Evolutionary conservation across 2,113 vertebrate genomes (phyloP).

Genomic region (Pollachius pollachius): DNA sequence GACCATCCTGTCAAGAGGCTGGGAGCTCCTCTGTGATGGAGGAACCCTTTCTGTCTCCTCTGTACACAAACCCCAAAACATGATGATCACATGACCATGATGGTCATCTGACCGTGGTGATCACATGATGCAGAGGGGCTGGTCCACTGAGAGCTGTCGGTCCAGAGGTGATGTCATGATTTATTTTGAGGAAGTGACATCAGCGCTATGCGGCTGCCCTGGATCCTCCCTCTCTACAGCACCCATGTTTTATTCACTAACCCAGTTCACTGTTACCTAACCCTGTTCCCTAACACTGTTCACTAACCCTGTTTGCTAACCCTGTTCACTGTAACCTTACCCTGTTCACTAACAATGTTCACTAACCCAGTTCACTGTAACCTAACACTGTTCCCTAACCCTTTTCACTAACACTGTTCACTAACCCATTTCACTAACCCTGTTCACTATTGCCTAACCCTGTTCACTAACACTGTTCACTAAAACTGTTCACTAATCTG

Average conservation of each 20-base stretch:
- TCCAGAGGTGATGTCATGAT: conserved; percentile 73
- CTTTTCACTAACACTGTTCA: no score
- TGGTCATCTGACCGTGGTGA: conserved; percentile 51
- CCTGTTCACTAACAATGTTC: no score
- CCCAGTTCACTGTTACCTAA: not conserved
- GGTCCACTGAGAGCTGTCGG: conserved; percentile 52
- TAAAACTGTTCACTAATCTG: no score
- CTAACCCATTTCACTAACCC: no score
- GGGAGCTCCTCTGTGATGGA: conserved; percentile 54
- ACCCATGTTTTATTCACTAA: not conserved
- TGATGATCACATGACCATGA: conserved; percentile 53
- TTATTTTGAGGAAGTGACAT: conserved; percentile 79
- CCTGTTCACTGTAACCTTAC: no score
- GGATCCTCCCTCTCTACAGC: not conserved
- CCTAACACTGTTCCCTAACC: no score
- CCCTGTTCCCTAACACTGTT: no score
- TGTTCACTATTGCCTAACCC: no score
- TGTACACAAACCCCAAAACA: conserved; percentile 54
- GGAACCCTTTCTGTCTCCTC: conserved; percentile 42
- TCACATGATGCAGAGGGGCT: conserved; percentile 17
- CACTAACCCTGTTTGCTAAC: no score
- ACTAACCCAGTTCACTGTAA: no score
- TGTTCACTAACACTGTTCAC: no score
- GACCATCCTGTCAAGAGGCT: conserved; percentile 22
- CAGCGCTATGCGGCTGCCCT: conserved; percentile 67